Evolutionary conservation across 2,113 vertebrate genomes (phyloP), one percentile per base, ranked within the genome.

Genomic region (Hymenochirus boettgeri): DNA sequence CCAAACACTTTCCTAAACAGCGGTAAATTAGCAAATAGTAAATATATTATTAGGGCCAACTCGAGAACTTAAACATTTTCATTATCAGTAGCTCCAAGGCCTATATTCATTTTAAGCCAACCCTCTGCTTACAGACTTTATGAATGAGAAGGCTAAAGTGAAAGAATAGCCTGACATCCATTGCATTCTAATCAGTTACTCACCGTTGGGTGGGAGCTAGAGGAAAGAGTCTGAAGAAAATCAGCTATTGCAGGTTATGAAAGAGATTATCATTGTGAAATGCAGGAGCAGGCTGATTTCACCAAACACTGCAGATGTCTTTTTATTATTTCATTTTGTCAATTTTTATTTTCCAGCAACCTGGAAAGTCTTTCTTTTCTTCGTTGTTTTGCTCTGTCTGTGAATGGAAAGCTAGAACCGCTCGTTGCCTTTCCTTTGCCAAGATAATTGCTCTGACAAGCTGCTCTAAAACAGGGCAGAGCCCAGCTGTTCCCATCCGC

Each of bases 401-500:
- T 45, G 29, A 71, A 62, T 37, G 69, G 73, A 73, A 74, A 0
- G 33, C 56, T 29, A 67, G 70, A 10, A 57, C 72, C 77, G 69
- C 65, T 47, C 35, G 75, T 70, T 69, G 71, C 74, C 53, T 76
- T 65, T 17, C 71, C 79, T 76, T 66, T 65, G 19, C 76, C 73
- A 71, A 80, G 79, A 82, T 77, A 75, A 81, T 58, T 74, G 84
- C 80, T 86, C 76, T 73, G 80, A 77, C 63, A 65, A 76, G 81
- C 78, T 51, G 75, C 73, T 83, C 77, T 18, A 77, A 81, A 76
- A 78, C 83, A 54, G 70, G 65, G 82, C 81, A 77, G 72, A 73
- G 73, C 80, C 76, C 80, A 83, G 83, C 84, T 86, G 83, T 85
- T 62, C 86, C 71, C 33, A 67, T 78, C 75, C 78, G 83, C 79